These are phyloP conservation scores for Caenorhabditis imperialis DNA, from an alignment of 2,888 invertebrate species.

Conservation along the genomic window DNA sequence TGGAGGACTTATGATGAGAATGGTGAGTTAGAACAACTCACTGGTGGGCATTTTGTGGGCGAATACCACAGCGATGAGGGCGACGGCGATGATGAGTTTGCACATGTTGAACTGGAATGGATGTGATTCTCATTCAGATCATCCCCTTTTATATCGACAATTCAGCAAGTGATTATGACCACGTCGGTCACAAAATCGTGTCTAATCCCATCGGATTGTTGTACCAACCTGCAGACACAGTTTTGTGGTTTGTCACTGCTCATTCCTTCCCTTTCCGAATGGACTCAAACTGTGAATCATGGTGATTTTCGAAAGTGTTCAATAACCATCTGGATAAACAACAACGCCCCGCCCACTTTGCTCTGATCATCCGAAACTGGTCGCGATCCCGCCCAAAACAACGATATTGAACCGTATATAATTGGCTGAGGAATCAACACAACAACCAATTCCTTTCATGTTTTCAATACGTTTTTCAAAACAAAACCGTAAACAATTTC, in stretches of 20 bases:
- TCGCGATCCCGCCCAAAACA: constrained; percentile 19
- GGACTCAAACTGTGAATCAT: constrained; percentile 23
- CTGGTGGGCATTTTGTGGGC: no score
- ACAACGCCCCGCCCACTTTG: constrained; percentile 5
- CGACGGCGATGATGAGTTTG: constrained; percentile 20
- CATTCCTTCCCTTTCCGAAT: not conserved
- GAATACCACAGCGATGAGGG: no score
- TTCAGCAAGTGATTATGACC: constrained; percentile 22
- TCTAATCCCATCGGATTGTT: constrained; percentile 14
- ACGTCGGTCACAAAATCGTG: constrained; percentile 25
- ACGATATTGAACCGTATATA: not conserved
- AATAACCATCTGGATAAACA: not conserved
- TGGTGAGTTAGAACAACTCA: constrained; percentile 2
- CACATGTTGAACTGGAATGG: constrained; percentile 15
- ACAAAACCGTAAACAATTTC: constrained; percentile 9
- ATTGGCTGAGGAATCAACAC: no score
- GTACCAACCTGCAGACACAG: not conserved
- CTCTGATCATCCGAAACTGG: constrained; percentile 31
- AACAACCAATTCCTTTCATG: no score
- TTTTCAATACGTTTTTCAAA: constrained; percentile 1
- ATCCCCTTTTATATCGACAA: no score
- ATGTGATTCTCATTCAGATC: no score
- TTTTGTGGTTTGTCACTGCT: constrained; percentile 2
- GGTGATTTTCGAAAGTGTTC: no score
- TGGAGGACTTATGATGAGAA: no score